phyloP scores from a whole-genome alignment of 1,140 invertebrate species.

The Cephus cinctus region DNA sequence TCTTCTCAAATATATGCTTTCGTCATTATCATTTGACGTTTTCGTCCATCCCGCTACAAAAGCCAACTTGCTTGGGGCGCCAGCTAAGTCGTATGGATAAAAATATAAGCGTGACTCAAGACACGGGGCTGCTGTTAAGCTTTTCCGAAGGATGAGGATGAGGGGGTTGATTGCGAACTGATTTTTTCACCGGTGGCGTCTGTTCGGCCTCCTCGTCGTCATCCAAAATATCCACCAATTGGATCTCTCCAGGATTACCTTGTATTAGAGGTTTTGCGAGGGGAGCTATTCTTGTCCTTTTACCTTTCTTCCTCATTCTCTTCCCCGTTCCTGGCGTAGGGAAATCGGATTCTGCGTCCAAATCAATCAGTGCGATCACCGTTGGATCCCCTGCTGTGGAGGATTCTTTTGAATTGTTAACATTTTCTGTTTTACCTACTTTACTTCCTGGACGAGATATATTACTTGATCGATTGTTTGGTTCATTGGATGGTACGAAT shows the following conservation, averaged over 20 bases:
- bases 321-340: conserved; percentile 10
- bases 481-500: too few relatives aligned
- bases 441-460: too few relatives aligned
- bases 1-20: too few relatives aligned
- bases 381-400: not conserved
- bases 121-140: conserved; percentile 19
- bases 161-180: conserved; percentile 20
- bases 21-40: too few relatives aligned
- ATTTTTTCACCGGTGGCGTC: conserved; percentile 24
- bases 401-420: too few relatives aligned
- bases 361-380: conserved; percentile 18
- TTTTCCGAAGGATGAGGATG: conserved; percentile 18
- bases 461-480: too few relatives aligned
- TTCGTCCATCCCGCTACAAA: too few relatives aligned
- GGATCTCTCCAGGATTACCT: conserved; percentile 16
- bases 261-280: conserved; percentile 14
- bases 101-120: conserved; percentile 13
- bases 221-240: conserved; percentile 23
- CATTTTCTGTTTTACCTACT: too few relatives aligned
- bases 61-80: too few relatives aligned
- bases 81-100: not conserved
- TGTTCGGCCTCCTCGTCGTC: conserved; percentile 33
- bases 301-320: conserved; percentile 19
- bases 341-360: conserved; percentile 29
- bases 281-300: conserved; percentile 18